Evolutionary conservation across 2,113 vertebrate genomes (phyloP).

Genomic region (Caloenas nicobarica): DNA sequence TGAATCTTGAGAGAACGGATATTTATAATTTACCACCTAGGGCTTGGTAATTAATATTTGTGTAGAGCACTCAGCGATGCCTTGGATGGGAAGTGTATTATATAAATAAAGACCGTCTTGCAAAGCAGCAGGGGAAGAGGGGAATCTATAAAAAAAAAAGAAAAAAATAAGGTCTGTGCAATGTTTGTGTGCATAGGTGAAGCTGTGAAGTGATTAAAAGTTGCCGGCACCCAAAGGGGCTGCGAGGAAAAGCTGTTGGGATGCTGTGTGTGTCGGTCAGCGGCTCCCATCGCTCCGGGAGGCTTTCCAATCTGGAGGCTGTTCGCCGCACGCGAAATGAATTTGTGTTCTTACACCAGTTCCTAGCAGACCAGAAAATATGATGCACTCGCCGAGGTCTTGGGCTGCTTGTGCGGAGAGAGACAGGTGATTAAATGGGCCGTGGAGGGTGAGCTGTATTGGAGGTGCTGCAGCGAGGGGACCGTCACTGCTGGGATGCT

Average conservation of each 20-base stretch:
- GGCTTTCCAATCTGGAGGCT: background rate
- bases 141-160: background rate
- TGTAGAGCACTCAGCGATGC: conserved; percentile 52
- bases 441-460: background rate
- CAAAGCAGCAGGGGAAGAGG: conserved; percentile 8
- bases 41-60: conserved; percentile 71
- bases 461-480: background rate
- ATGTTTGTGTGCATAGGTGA: background rate
- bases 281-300: background rate
- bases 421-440: background rate
- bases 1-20: conserved; percentile 53
- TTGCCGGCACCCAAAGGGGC: background rate
- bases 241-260: background rate
- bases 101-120: conserved; percentile 59
- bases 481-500: background rate
- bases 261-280: rapidly evolving
- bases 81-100: conserved; percentile 45
- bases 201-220: background rate
- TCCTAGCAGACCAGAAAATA: background rate
- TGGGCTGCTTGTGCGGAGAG: background rate
- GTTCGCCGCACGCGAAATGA: background rate
- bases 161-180: background rate
- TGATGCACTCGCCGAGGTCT: rapidly evolving
- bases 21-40: conserved; percentile 63
- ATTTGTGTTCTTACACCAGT: background rate